Evolutionary conservation across 2,888 invertebrate species (phyloP).

Genomic region (Euphydryas editha): DNA sequence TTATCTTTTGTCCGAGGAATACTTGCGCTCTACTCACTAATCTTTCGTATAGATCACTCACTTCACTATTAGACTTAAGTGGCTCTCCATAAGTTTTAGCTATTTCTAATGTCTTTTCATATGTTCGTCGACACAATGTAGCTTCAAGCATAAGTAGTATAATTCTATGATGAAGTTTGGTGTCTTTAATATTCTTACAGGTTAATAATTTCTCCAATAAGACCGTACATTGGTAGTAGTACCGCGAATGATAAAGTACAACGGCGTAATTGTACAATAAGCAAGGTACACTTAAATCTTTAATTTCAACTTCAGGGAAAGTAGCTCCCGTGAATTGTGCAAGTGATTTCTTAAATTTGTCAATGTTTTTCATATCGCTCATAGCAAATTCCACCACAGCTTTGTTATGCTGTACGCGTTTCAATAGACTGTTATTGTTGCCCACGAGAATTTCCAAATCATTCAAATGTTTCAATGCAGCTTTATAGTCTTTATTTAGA

Average conservation of each 20-base stretch:
- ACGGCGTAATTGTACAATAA: slow-evolving; percentile 92
- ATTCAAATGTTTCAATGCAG: slow-evolving; percentile 85
- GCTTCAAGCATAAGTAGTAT: slow-evolving; percentile 71
- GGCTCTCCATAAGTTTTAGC: slow-evolving; percentile 68
- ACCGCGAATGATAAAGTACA: slow-evolving; percentile 88
- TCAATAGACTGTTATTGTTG: slow-evolving; percentile 79
- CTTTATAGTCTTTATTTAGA: slow-evolving; percentile 85
- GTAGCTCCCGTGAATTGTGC: slow-evolving; percentile 83
- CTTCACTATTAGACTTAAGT: slow-evolving; percentile 62
- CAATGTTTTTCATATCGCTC: slow-evolving; percentile 88
- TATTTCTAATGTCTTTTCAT: slow-evolving; percentile 70
- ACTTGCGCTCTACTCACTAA: slow-evolving; percentile 71
- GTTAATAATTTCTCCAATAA: slow-evolving; percentile 69
- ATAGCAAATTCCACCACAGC: slow-evolving; percentile 92
- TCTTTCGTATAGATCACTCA: slow-evolving; percentile 67
- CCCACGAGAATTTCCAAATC: slow-evolving; percentile 85
- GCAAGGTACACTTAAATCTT: slow-evolving; percentile 65
- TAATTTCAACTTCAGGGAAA: slow-evolving; percentile 71
- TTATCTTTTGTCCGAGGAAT: slow-evolving; percentile 57
- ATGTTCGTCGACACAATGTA: slow-evolving; percentile 72
- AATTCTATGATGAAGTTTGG: slow-evolving; percentile 65
- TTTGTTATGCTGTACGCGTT: slow-evolving; percentile 92
- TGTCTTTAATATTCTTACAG: slow-evolving; percentile 68
- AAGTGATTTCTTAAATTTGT: slow-evolving; percentile 87
- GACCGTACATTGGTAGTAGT: slow-evolving; percentile 86